A percentile compares a stretch with the other conserved stretches of the same genome.
Evolutionary conservation across 2,113 vertebrate species (phyloP).

Genomic region (Melanerpes formicivorus): DNA sequence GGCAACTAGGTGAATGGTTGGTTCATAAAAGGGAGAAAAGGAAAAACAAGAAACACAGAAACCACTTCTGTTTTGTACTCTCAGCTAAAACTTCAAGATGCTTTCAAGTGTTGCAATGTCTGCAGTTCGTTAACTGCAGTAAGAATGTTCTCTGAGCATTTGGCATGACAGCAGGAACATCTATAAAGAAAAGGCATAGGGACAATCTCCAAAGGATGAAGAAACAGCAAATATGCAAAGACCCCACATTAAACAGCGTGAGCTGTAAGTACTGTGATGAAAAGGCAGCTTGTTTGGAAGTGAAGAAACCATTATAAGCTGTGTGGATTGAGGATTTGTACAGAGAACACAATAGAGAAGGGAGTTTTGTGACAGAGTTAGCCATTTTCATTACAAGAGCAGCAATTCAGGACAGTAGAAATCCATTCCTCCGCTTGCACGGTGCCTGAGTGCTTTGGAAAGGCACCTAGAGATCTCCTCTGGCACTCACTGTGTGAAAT

Average conservation of each 20-base stretch:
- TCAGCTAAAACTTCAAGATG: background rate
- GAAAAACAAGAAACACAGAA: background rate
- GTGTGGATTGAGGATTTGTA: background rate
- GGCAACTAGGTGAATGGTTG: background rate
- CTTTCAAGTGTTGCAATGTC: background rate
- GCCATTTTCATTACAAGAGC: background rate
- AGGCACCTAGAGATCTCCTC: rapidly evolving
- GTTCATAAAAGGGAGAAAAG: background rate
- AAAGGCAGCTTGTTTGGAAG: background rate
- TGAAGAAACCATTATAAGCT: background rate
- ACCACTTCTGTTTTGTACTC: background rate
- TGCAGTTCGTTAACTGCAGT: background rate
- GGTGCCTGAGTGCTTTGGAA: background rate
- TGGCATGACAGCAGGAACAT: background rate
- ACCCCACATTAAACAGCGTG: background rate
- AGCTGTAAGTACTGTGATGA: background rate
- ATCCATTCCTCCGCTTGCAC: background rate
- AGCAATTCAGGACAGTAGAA: background rate
- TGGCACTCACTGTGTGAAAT: background rate
- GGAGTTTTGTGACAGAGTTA: background rate
- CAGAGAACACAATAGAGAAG: background rate
- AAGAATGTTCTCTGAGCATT: background rate
- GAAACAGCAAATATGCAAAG: background rate
- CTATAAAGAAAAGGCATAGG: background rate
- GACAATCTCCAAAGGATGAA: background rate